phyloP scores from a whole-genome alignment of 2,888 invertebrate genomes.

The Sylvicola cinctus region DNA sequence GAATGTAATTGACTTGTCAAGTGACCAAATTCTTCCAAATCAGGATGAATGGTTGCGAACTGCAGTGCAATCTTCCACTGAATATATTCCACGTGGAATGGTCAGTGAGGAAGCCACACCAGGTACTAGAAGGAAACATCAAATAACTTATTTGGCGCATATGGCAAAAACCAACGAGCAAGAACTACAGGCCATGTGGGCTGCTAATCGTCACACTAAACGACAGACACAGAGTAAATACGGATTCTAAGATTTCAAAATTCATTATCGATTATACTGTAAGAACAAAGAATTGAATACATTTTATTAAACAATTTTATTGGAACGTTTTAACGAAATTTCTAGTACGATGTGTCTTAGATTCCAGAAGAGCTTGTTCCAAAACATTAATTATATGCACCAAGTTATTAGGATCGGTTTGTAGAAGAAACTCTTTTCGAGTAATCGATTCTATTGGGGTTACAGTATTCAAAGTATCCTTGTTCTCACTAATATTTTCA shows the following conservation, averaged over 20 bases:
- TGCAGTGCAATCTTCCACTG: constrained; percentile 49
- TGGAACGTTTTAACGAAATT: constrained; percentile 15
- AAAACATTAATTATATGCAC: constrained; percentile 37
- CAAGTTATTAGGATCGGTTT: constrained; percentile 39
- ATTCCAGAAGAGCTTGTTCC: constrained; percentile 39
- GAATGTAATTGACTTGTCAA: constrained; percentile 64
- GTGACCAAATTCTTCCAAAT: constrained; percentile 58
- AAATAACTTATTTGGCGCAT: constrained; percentile 83
- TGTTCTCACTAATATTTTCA: constrained; percentile 21
- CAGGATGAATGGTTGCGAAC: constrained; percentile 66
- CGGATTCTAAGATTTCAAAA: constrained; percentile 58
- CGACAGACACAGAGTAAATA: constrained; percentile 89
- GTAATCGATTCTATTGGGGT: constrained; percentile 12
- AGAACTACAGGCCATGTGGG: constrained; percentile 87
- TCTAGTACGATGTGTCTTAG: constrained; percentile 29
- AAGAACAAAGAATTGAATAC: no score
- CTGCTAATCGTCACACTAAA: constrained; percentile 62
- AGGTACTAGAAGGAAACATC: constrained; percentile 70
- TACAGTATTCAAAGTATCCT: constrained; percentile 14
- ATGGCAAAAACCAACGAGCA: constrained; percentile 89
- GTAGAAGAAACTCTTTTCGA: constrained; percentile 26
- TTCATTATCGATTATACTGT: no score
- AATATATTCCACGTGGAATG: constrained; percentile 23
- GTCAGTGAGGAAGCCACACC: constrained; percentile 29
- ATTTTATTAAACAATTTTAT: no score